Base-by-base conservation (phyloP, 2,888 invertebrate genomes). In the Drosophila macrospina region DNA sequence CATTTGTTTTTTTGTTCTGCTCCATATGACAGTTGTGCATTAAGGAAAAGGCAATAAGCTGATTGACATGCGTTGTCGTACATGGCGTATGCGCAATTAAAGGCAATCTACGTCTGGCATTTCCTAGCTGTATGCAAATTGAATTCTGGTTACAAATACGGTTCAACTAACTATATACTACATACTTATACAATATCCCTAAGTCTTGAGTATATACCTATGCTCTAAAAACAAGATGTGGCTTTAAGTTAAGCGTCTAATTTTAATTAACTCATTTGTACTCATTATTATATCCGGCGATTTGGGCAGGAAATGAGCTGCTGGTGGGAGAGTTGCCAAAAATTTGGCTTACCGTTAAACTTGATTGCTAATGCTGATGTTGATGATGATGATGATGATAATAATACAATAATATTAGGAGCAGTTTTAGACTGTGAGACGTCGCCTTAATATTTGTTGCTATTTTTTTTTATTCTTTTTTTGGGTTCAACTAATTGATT, bases 11-110 rank as follows among this genome's bases (percentile, higher is more conserved):
- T 51, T 45, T 48, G 28, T 39, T 28, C 28, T 37, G 30, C 42
- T 44, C 34, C 26, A 48, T 50, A 60, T 74, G 74, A 74, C 74
- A 65, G 74, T 39, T 74, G 47, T 28, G 63, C 69, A 66, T 76
- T 77, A 54, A 75, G 70, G 67, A 70, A 76, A 81, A 69, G 44
- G 71, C 59, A 68, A 51, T 66, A 32, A 63, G 60, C 64, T 85
- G 82, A 83, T 77, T 83, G 88, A 80, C 86, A 78, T 60, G 61
- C 63, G 69, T 41, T 41, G 32, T 61, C 86, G 47, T 74, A 84
- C 86, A 74, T 80, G 86, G 80, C 86, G 88, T 88, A 82, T 83
- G 78, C 67, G 83, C 80, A 88, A 88, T 84, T 83, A 86, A 74
- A 82, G 76, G 70, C 65, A 83, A 74, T 69, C 64, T 79, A 44